Base-by-base conservation (phyloP, 2,113 vertebrate species). In the Philantomba maxwellii region DNA sequence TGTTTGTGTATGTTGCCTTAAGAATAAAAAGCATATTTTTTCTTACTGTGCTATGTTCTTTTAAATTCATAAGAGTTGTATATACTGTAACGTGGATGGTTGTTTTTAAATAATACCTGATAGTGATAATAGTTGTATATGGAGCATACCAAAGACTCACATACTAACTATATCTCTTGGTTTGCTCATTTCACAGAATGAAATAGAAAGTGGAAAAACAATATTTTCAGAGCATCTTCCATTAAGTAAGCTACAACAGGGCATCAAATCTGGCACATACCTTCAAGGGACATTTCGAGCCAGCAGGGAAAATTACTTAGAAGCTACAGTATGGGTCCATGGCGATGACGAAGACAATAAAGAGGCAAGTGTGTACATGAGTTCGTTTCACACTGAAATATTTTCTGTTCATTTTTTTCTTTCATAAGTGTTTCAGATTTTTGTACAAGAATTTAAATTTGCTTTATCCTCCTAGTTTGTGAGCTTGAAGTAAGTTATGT, bases 281-380 rank as follows among this genome's bases (percentile, higher is more conserved):
- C 98, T 99, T 66, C 99, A 99, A 98, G 99, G 99, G 85, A 99
- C 99, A 47, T 99, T 99, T 30, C 99, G 99, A 93, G 99, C 99
- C 95, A 99, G 98, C 98, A 99, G 99, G 93, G 99, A 99, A 96
- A 99, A 99, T 98, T 99, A 99, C 96, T 99, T 99, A 98, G 99
- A 99, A 98, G 99, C 99, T 73, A 99, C 99, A 3, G 99, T 99
- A 33, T 99, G 99, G 98, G 98, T 99, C 97, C 99, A 99, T 88
- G 99, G 99, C 96, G 99, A 99, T 21, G 98, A 94, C 17, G 99
- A 99, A 85, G 99, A 99, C 81, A 98, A 98, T 96, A 99, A 98
- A 97, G 99, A 99, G 99, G 99, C 99, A 97, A 97, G 98, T 97
- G 90, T 97, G 58, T 83, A 5, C 15, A 64, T 87, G 97, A 87